phyloP scores from a whole-genome alignment of 2,797 vertebrate genomes.

The Acipenser ruthenus region DNA sequence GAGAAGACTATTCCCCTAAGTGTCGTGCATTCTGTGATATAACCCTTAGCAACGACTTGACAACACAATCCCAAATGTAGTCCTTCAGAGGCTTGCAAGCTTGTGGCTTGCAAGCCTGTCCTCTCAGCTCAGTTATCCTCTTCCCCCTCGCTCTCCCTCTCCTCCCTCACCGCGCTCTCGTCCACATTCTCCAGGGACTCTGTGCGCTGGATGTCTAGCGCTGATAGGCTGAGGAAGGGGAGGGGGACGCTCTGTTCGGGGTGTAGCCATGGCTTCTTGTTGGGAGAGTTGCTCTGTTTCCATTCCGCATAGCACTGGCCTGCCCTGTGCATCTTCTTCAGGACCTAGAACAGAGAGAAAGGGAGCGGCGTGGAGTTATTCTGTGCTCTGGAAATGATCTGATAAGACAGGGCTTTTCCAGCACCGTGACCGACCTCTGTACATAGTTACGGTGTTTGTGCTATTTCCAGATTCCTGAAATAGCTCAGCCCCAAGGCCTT shows the following conservation, averaged over 20 bases:
- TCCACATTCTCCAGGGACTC: conserved; percentile 66
- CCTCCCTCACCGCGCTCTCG: conserved; percentile 43
- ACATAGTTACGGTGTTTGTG: no score
- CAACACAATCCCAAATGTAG: no score
- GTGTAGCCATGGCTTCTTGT: conserved; percentile 61
- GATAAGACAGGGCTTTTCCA: no score
- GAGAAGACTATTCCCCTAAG: no score
- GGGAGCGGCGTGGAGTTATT: neutral
- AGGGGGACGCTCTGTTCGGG: conserved; percentile 57
- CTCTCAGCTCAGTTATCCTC: conserved; percentile 48
- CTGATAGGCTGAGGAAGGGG: conserved; percentile 47
- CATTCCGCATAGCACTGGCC: conserved; percentile 56
- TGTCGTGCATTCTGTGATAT: no score
- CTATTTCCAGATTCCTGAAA: no score
- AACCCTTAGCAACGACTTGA: no score
- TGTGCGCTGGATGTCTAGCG: conserved; percentile 56
- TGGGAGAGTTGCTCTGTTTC: conserved; percentile 54
- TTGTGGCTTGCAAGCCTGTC: no score
- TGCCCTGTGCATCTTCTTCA: conserved; percentile 60
- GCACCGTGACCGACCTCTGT: no score
- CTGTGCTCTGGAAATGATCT: no score
- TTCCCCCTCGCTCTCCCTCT: conserved; percentile 30
- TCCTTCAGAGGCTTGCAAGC: no score
- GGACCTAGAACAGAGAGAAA: conserved; percentile 44
- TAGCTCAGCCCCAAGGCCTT: no score